Evolutionary conservation across 2,888 invertebrate species (phyloP).

Genomic region (Eilema sororculum): DNA sequence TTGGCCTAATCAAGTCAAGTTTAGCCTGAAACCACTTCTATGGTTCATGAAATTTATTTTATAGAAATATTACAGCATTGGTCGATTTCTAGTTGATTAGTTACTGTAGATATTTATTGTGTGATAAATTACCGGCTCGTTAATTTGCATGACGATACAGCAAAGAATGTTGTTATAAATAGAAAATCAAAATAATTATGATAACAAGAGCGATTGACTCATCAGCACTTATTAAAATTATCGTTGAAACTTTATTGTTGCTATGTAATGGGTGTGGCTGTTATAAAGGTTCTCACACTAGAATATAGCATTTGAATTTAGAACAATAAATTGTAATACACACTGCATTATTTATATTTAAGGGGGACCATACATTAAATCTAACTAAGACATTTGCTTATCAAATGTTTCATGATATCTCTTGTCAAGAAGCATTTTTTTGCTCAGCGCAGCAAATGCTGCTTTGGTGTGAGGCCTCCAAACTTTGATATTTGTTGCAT

Average conservation of each 20-base stretch:
- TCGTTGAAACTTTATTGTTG: slow-evolving; percentile 11
- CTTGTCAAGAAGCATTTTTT: too few species aligned
- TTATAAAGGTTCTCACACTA: slow-evolving; percentile 27
- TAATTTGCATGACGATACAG: neutral
- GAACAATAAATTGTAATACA: neutral
- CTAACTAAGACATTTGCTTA: too few species aligned
- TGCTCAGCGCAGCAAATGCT: too few species aligned
- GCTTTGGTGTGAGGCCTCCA: too few species aligned
- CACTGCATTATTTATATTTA: too few species aligned
- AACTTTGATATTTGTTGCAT: neutral
- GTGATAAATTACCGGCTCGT: neutral
- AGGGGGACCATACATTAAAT: too few species aligned
- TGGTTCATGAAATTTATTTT: neutral
- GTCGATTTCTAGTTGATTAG: neutral
- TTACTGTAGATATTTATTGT: neutral
- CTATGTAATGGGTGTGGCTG: slow-evolving; percentile 6
- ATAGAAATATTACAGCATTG: neutral
- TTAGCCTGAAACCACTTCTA: neutral
- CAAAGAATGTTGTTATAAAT: neutral
- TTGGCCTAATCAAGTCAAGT: neutral
- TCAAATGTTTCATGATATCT: too few species aligned
- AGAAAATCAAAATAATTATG: neutral
- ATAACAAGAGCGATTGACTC: neutral
- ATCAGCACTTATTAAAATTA: neutral
- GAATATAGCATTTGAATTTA: slow-evolving; percentile 10